Evolutionary conservation across 2,888 invertebrate species (phyloP).

Genomic region (Tuberolachnus salignus): DNA sequence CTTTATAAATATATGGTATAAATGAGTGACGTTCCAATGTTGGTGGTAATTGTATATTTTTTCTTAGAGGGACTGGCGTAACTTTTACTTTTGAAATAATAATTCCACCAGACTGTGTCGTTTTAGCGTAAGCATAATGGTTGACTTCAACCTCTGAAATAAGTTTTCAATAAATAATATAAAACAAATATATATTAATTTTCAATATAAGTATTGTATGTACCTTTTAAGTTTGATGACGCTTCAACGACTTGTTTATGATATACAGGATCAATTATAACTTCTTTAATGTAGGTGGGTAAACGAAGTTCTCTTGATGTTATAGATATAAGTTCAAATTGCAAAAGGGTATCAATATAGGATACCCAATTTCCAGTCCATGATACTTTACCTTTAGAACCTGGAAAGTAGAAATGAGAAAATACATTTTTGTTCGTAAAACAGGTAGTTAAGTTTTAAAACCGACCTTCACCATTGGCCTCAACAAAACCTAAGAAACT

Average conservation of each 20-base stretch:
- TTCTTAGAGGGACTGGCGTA: constrained; percentile 41
- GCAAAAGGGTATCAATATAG: constrained; percentile 57
- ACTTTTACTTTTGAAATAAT: constrained; percentile 45
- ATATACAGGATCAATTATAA: constrained; percentile 50
- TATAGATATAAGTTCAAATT: constrained; percentile 47
- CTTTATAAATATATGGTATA: constrained; percentile 34
- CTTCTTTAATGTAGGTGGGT: constrained; percentile 57
- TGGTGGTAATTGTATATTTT: constrained; percentile 29
- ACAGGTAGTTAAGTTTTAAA: background rate
- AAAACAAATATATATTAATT: background rate
- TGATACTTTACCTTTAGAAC: constrained; percentile 49
- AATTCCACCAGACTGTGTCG: constrained; percentile 52
- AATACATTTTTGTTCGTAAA: background rate
- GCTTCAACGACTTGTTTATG: constrained; percentile 38
- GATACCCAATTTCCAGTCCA: constrained; percentile 57
- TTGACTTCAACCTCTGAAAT: constrained; percentile 50
- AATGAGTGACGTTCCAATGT: constrained; percentile 52
- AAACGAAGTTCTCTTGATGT: constrained; percentile 43
- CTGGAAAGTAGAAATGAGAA: constrained; percentile 13
- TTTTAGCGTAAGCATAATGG: constrained; percentile 27
- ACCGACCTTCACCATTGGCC: constrained; percentile 58
- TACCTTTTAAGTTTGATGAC: constrained; percentile 3
- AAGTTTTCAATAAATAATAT: background rate
- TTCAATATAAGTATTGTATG: too few species aligned
- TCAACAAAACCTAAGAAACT: constrained; percentile 63